Evolutionary conservation across 1,140 invertebrate genomes (phyloP), one percentile per base, ranked within the genome.

Genomic region (Conus ventricosus): DNA sequence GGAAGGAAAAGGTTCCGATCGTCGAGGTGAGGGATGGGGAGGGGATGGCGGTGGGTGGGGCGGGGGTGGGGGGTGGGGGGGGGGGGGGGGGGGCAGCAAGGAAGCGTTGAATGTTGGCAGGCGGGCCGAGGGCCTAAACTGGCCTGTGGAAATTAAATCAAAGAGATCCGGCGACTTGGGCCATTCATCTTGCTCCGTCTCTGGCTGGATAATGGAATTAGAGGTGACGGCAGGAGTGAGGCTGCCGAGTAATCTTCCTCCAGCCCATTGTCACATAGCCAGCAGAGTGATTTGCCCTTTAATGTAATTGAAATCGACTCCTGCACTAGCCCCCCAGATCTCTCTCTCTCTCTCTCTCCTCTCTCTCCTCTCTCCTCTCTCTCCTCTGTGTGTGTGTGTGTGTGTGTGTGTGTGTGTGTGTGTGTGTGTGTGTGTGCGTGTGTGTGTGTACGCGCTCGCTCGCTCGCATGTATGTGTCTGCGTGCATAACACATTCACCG

Each of bases 231-330:
- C 85, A 78, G 75, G 85, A 87, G 85, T 78, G 85, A 87, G 85
- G 71, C 67, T 87, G 71, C 85, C 85, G 75, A 27, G 85, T 87
- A 87, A 87, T 87, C 85, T 87, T 51, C 85, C 85, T 27, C 71
- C 25, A 78, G 67, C 71, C 84, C 85, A 87, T 87, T 87, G 85
- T 87, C 85, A 80, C 85, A 78, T 15, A 3, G 85, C 85, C 39
- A 80, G 71, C 85, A 76, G 85, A 87, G 85, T 87, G 85, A 87
- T 87, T 87, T 87, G 85, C 75, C 85, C 85, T 87, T 78, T 87
- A 87, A 87, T 87, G 85, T 87, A 87, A 87, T 87, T 87, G 85
- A 87, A 87, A 87, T 87, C 67, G 85, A 87, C 75, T 78, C 75
- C 39, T 27, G 71, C 71, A 25, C 54, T 71, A 57, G 23, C 13